Evolutionary conservation across 2,888 invertebrate species (phyloP), one percentile per base, ranked within the genome.

Genomic region (Octonoba sinensis): DNA sequence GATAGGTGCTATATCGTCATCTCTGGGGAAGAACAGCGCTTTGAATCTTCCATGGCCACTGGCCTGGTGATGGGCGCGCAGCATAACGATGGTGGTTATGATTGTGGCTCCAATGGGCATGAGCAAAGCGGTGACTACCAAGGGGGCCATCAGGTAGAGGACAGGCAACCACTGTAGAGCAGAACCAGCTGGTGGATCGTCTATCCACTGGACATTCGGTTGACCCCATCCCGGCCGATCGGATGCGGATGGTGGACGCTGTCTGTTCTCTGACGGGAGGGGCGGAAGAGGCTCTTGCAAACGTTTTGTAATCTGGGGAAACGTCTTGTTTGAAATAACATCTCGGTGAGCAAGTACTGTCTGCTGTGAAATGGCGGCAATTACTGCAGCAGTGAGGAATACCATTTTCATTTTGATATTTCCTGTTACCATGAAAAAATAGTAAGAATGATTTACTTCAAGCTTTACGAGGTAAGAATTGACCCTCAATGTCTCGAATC

Each of bases 21-120:
- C 75, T n/a, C 51, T 24, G 0, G 44, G 49, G n/a, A 56, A 56
- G 2, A 59, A n/a, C 8, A 27, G 8, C 0, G 56, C n/a, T 13
- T 59, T 57, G 27, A 20, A 22, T 11, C 27, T 46, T 6, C 62
- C 71, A 13, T 20, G 49, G 0, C 36, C 24, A 4, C 15, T 44
- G 8, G 44, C 27, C 3, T 36, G 59, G 8, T 71, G 70, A 18
- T 74, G 57, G 1, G 36, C 20, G 4, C 49, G 46, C 71, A 82
- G 3, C 66, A 75, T 71, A 3, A 76, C 57, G 3, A 71, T 47
- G n/a, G 82, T 57, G 0, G 82, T 65, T 44, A 82, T 82, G 20
- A 82, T 36, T 1, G 75, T 75, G 6, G 82, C 82, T 3, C 82
- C 82, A 18, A 82, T 71, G 6, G 82, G 82, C 75, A 82, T 65